Percentiles rank a stretch among this genome's conserved stretches.
phyloP scores from a whole-genome alignment of 2,888 invertebrate species.

The Brachylomia viminalis region DNA sequence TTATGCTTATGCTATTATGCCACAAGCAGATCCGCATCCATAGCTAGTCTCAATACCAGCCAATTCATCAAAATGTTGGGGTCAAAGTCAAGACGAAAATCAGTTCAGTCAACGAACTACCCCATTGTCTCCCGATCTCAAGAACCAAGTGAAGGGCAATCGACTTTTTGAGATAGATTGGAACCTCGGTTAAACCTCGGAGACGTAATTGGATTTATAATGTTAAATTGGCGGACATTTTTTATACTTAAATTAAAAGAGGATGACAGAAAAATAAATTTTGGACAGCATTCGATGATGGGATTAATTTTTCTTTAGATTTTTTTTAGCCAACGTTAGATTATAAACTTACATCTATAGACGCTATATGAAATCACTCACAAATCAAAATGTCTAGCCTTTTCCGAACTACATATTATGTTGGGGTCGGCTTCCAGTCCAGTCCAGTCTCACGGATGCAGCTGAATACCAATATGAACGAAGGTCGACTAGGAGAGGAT shows the following conservation, averaged over 20 bases:
- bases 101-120: slow-evolving; percentile 26
- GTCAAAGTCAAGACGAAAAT: slow-evolving; percentile 2
- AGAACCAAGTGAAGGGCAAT: slow-evolving; percentile 26
- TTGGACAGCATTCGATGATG: not conserved
- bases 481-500: too few species aligned
- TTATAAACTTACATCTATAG: too few species aligned
- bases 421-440: too few species aligned
- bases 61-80: slow-evolving; percentile 4
- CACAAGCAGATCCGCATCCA: not conserved
- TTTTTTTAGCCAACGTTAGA: too few species aligned
- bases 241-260: slow-evolving; percentile 33
- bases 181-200: slow-evolving; percentile 21
- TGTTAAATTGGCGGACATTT: slow-evolving; percentile 25
- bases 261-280: slow-evolving; percentile 3
- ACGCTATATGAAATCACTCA: too few species aligned
- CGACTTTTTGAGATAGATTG: slow-evolving; percentile 39
- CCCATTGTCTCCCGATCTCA: slow-evolving; percentile 29
- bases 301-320: not conserved
- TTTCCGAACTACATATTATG: too few species aligned
- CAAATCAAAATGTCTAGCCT: too few species aligned
- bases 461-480: too few species aligned
- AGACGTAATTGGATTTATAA: slow-evolving; percentile 23
- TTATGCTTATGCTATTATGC: too few species aligned
- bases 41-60: not conserved
- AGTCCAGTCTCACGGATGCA: too few species aligned